Evolutionary conservation across 2,888 invertebrate species (phyloP), one percentile per base, ranked within the genome.

Genomic region (Troides oblongomaculatus): DNA sequence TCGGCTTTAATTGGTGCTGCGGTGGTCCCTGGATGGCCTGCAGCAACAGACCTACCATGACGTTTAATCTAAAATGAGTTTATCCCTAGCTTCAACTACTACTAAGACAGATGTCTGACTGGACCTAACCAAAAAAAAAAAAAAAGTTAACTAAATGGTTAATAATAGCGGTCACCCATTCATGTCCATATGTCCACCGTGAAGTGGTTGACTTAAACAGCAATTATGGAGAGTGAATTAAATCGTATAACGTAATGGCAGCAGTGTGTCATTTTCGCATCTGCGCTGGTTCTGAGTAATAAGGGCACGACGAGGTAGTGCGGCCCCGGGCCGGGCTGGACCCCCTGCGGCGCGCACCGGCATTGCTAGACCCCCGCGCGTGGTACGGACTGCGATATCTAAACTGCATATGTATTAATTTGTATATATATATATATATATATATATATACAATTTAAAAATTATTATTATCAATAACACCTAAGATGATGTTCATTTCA

Each of bases 241-340:
- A 66, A 56, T 14, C 14, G 14, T 43, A 62, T 30, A 30, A 30
- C 57, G 8, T 14, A 18, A 30, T 39, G 57, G 18, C 5, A 46
- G 18, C 21, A 56, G 25, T 62, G 59, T 46, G 57, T 56, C 18
- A 62, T 61, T 67, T 43, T 62, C 50, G 57, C 70, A 70, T 70
- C 66, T 66, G 70, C 56, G 17, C n/a, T 53, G 58, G 36, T 50
- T 66, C 50, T n/a, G 5, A 18, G 62, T 70, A 50, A 59, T 36
- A 56, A 56, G 46, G 60, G 53, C 56, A 69, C 68, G 60, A 63
- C 63, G 23, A 68, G 60, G 59, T 59, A 68, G 68, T 63, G 53
- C 23, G 21, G 30, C n/a, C 17, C 60, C 18, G 23, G 25, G 23
- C 43, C 8, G 30, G 18, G 10, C 62, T 36, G 58, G 56, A 56